Base-by-base conservation (phyloP, 2,888 invertebrate genomes). In the Papilio protenor region DNA sequence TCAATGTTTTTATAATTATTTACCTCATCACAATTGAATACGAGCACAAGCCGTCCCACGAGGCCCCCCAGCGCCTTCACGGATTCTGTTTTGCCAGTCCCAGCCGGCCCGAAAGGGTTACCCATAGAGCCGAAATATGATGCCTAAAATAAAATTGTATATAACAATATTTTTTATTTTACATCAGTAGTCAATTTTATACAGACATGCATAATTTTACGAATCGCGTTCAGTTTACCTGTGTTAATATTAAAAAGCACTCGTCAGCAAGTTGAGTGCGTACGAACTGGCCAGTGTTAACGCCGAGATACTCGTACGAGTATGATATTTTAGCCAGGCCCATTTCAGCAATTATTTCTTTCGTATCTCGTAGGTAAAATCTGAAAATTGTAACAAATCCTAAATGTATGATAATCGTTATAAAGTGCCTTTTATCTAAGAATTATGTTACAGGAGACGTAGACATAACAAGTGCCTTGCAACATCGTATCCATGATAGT, bases 61-160 rank as follows among this genome's bases (percentile, higher is more conserved):
- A 99, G 95, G 6, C 96, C 96, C 0, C 98, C 99, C 10, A 99
- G 94, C 1, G 99, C 98, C 94, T 99, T 99, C 0, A 99, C 99
- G 33, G 99, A 99, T 91, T 99, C 99, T 0, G 99, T 99, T 95
- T 99, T 99, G 0, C 99, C 99, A 0, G 99, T 99, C 77, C 99
- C 99, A 27, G 99, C 99, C 1, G 99, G 99, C 0, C 99, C 99
- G 86, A 99, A 99, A 0, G 99, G 99, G 94, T 99, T 99, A 12
- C 99, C 99, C 78, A 99, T 99, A 83, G 99, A 95, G 0, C 99
- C 99, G 92, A 99, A 96, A 87, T 98, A 97, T 96, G 99, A 97
- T 3, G 98, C 98, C 96, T 96, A 88, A 66, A 93, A 92, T 16
- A 79, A 79, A n/a, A 71, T 33, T 33, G 1, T 66, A n/a, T 0